phyloP scores from a whole-genome alignment of 2,888 invertebrate species.

The Ophion ellenae region DNA sequence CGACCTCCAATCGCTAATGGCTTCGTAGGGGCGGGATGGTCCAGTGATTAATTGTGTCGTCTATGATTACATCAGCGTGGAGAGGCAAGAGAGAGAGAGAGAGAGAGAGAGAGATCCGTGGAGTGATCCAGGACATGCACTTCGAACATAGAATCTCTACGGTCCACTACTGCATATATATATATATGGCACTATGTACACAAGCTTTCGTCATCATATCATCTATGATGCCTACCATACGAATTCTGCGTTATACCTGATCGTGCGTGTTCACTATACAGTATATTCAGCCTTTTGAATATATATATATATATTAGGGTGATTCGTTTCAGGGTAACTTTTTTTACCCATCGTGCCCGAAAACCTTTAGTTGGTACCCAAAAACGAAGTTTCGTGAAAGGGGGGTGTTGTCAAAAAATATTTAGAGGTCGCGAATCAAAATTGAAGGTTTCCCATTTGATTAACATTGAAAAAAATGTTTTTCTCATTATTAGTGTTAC shows the following conservation, averaged over 20 bases:
- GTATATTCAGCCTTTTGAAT: conserved; percentile 2
- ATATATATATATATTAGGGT: neutral
- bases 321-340: too few species aligned
- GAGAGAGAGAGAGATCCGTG: conserved; percentile 8
- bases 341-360: too few species aligned
- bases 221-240: conserved; percentile 69
- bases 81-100: neutral
- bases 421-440: too few species aligned
- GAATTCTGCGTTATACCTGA: conserved; percentile 73
- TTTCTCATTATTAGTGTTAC: too few species aligned
- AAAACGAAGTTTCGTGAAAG: too few species aligned
- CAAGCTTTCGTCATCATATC: conserved; percentile 50
- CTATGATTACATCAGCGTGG: conserved; percentile 78
- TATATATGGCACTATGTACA: conserved; percentile 66
- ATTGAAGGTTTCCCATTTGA: too few species aligned
- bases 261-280: conserved; percentile 71
- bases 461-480: too few species aligned
- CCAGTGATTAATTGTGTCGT: conserved; percentile 81
- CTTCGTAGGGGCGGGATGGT: conserved; percentile 75
- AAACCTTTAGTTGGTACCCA: too few species aligned
- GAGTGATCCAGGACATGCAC: conserved; percentile 48
- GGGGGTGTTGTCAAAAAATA: too few species aligned
- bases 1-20: conserved; percentile 76
- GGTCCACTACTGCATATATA: conserved; percentile 62
- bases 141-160: conserved; percentile 42